Evolutionary conservation across 2,797 vertebrate species (phyloP).

Genomic region (Anguilla pacifica): DNA sequence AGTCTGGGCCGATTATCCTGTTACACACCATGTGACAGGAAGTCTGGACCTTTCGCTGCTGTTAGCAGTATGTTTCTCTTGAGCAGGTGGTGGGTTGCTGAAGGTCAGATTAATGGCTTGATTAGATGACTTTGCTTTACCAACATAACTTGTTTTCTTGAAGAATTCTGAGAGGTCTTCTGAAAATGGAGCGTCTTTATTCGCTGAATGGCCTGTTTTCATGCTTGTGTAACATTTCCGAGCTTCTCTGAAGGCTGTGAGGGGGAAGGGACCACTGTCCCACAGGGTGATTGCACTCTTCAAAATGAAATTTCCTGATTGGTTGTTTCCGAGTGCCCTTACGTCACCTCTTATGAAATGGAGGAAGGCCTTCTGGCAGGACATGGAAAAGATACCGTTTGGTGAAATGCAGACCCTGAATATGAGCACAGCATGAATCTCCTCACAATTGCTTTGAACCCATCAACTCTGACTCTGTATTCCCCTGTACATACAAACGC

Average conservation of each 20-base stretch:
- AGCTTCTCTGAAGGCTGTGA: background rate
- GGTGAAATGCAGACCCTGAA: background rate
- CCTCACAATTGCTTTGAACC: too few relatives aligned
- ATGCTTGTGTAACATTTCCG: background rate
- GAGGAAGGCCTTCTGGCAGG: background rate
- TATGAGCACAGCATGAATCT: too few relatives aligned
- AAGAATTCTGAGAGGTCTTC: background rate
- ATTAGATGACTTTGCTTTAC: background rate
- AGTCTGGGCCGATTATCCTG: slow-evolving; percentile 26
- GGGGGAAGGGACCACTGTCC: background rate
- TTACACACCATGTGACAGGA: slow-evolving; percentile 33
- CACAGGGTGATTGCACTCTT: background rate
- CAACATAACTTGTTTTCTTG: background rate
- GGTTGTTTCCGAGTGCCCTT: background rate
- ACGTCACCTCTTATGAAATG: background rate
- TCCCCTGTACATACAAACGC: background rate
- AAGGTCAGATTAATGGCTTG: background rate
- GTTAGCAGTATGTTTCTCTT: background rate
- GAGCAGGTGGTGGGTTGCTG: background rate
- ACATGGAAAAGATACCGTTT: background rate
- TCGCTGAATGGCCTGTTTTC: background rate
- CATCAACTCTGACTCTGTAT: background rate
- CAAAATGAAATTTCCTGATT: background rate
- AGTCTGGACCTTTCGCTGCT: background rate
- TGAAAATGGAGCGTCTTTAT: background rate